Evolutionary conservation across 2,113 vertebrate genomes (phyloP).

Genomic region (Nothobranchius furzeri): DNA sequence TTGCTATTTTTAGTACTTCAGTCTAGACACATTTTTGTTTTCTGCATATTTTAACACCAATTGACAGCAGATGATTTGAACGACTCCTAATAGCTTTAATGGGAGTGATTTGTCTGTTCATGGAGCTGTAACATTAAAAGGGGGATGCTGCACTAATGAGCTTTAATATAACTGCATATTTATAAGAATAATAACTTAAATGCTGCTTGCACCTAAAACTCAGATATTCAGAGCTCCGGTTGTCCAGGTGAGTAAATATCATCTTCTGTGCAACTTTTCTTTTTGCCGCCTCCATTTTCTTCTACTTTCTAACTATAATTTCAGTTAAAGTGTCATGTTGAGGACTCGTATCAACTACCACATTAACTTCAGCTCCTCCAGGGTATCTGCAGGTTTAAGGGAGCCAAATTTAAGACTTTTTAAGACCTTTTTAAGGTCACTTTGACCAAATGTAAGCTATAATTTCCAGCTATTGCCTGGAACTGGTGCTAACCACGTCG

Average conservation of each 20-base stretch:
- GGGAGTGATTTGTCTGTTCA: slow-evolving; percentile 48
- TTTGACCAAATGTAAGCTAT: too few relatives aligned
- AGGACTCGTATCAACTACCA: too few relatives aligned
- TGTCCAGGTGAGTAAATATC: background rate
- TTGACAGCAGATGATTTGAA: slow-evolving; percentile 38
- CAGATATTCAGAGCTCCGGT: background rate
- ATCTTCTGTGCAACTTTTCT: background rate
- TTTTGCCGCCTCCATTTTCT: background rate
- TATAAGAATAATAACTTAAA: slow-evolving; percentile 23
- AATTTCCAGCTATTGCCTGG: too few relatives aligned
- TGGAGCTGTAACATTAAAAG: slow-evolving; percentile 24
- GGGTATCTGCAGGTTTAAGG: too few relatives aligned
- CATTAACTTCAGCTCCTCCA: too few relatives aligned
- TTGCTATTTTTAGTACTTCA: slow-evolving; percentile 9
- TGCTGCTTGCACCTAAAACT: too few relatives aligned
- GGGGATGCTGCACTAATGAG: slow-evolving; percentile 21
- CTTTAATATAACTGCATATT: slow-evolving; percentile 48
- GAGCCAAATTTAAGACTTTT: too few relatives aligned
- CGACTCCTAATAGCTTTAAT: slow-evolving; percentile 53
- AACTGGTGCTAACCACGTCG: too few relatives aligned
- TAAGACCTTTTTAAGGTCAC: too few relatives aligned
- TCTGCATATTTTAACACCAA: slow-evolving; percentile 30
- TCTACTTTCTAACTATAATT: background rate
- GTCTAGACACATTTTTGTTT: slow-evolving; percentile 6
- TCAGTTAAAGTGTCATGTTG: background rate